These are phyloP conservation scores for Aphrophora alni DNA, from an alignment of 2,888 invertebrate genomes.

Conservation along the genomic window DNA sequence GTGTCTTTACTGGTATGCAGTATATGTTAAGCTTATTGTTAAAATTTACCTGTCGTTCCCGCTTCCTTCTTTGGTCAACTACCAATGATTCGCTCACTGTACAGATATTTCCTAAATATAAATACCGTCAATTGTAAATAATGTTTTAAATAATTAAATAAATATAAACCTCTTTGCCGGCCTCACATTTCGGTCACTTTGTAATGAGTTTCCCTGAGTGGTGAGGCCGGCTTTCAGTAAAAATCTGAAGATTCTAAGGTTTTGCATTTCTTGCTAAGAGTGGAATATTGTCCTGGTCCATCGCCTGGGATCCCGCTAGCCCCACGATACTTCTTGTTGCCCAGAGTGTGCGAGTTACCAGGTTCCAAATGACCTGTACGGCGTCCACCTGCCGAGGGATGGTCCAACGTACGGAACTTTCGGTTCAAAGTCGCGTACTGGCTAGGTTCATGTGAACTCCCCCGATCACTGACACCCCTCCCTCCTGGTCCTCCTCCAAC, in stretches of 20 bases:
- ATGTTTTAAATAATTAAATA: neutral
- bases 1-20: no score
- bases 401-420: slow-evolving; percentile 53
- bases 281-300: slow-evolving; percentile 88
- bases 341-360: slow-evolving; percentile 60
- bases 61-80: neutral
- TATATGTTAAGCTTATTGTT: no score
- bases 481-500: slow-evolving; percentile 40
- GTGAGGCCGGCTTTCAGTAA: slow-evolving; percentile 84
- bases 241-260: slow-evolving; percentile 92
- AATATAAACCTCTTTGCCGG: neutral
- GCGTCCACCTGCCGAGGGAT: slow-evolving; percentile 50
- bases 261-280: slow-evolving; percentile 95
- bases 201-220: neutral
- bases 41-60: no score
- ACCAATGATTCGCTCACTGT: neutral
- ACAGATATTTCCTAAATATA: neutral
- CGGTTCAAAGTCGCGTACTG: slow-evolving; percentile 54
- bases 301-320: slow-evolving; percentile 60
- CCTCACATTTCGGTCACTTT: neutral
- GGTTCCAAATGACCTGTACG: slow-evolving; percentile 55
- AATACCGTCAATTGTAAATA: neutral
- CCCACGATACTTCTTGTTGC: slow-evolving; percentile 68
- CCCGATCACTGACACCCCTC: slow-evolving; percentile 51
- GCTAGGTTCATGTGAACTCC: slow-evolving; percentile 48